Evolutionary conservation across 2,888 invertebrate species (phyloP).

Genomic region (Acanthosepion lycidas): DNA sequence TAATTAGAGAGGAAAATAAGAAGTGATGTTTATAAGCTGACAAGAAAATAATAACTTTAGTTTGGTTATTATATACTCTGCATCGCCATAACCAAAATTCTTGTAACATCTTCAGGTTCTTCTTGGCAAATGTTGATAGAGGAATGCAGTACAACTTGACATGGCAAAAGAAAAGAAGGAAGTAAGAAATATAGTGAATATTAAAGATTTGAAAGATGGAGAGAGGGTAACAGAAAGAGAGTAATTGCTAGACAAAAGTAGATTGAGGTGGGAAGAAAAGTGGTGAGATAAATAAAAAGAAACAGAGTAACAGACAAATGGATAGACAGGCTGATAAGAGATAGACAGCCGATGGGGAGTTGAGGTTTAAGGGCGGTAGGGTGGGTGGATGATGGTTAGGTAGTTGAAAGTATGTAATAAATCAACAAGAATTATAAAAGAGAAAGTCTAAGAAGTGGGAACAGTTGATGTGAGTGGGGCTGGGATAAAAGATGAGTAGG

Average conservation of each 20-base stretch:
- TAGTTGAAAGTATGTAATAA: neutral
- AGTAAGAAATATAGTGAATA: neutral
- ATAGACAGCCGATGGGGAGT: too few species aligned
- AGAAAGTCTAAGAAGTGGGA: neutral
- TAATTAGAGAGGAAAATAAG: neutral
- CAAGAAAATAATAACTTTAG: neutral
- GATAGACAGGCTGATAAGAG: too few species aligned
- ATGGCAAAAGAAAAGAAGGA: neutral
- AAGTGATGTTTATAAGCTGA: neutral
- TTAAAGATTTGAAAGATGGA: neutral
- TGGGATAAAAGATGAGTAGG: neutral
- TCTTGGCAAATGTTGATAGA: neutral
- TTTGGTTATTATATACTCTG: neutral
- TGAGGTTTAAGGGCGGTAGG: too few species aligned
- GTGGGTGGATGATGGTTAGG: neutral
- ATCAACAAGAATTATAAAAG: too few species aligned
- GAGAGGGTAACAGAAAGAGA: neutral
- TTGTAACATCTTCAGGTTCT: neutral
- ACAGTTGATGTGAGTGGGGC: neutral
- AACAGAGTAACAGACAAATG: too few species aligned
- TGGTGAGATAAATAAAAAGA: too few species aligned
- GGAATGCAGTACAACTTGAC: slow-evolving; percentile 10
- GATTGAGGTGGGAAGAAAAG: neutral
- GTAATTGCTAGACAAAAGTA: neutral
- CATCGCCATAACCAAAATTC: neutral